phyloP scores from a whole-genome alignment of 2,113 vertebrate genomes.

The Peromyscus leucopus region DNA sequence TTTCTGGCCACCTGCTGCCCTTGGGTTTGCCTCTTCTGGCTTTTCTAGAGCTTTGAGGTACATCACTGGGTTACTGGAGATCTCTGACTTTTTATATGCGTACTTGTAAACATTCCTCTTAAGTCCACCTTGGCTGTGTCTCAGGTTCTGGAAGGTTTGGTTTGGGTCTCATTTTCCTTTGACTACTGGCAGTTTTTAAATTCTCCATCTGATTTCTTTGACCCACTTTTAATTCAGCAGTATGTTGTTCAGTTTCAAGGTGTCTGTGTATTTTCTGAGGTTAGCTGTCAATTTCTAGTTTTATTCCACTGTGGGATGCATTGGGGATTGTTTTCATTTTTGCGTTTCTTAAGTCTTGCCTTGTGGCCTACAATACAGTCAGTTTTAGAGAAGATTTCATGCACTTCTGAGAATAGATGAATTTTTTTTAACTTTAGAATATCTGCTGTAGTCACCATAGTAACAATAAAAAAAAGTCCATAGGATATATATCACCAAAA shows the following conservation, averaged over 20 bases:
- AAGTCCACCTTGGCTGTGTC: background rate
- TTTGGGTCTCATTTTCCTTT: background rate
- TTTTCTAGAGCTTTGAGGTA: background rate
- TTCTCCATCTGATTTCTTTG: background rate
- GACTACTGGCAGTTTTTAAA: background rate
- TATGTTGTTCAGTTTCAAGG: background rate
- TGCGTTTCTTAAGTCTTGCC: background rate
- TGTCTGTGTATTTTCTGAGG: background rate
- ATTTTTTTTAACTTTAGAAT: background rate
- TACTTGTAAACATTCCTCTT: background rate
- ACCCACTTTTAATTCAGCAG: background rate
- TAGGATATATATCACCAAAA: background rate
- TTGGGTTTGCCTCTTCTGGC: too few species aligned
- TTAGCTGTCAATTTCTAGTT: background rate
- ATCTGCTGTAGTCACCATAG: background rate
- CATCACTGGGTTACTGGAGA: background rate
- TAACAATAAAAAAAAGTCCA: background rate
- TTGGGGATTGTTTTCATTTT: background rate
- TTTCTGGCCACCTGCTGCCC: background rate
- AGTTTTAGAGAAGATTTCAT: background rate
- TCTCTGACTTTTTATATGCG: background rate
- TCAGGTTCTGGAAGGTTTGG: background rate
- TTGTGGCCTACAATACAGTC: background rate
- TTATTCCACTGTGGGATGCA: background rate
- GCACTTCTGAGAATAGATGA: background rate